A percentile compares a stretch with the other conserved stretches of the same genome.
Evolutionary conservation across 2,888 invertebrate species (phyloP).

Genomic region (Eulithis prunata): DNA sequence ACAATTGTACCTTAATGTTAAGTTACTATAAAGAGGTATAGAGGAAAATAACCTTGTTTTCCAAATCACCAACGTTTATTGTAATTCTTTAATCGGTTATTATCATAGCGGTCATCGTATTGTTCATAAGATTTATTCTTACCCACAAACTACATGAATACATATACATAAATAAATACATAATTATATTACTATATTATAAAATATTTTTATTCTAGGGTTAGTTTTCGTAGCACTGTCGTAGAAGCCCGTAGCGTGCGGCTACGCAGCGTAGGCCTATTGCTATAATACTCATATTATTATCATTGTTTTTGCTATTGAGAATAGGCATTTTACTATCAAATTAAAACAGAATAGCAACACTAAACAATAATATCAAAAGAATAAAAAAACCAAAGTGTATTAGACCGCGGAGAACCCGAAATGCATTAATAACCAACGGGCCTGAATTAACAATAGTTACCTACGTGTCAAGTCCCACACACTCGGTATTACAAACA

Average conservation of each 20-base stretch:
- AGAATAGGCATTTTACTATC: background rate
- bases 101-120: no score
- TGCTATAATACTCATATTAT: background rate
- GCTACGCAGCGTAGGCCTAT: constrained; percentile 29
- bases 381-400: constrained; percentile 45
- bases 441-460: constrained; percentile 77
- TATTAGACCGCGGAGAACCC: constrained; percentile 35
- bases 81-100: no score
- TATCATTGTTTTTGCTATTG: no score
- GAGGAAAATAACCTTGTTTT: no score
- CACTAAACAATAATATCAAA: constrained; percentile 18
- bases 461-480: constrained; percentile 82
- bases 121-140: no score
- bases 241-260: constrained; percentile 23
- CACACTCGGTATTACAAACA: constrained; percentile 83
- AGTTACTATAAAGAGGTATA: no score
- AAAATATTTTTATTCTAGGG: background rate
- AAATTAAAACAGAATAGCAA: background rate
- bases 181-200: no score
- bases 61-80: no score
- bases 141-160: no score
- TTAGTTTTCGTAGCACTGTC: constrained; percentile 17
- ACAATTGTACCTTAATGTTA: constrained; percentile 39
- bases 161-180: no score
- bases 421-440: constrained; percentile 74